These are phyloP conservation scores for Labeo rohita DNA, from an alignment of 2,113 vertebrate species.

Conservation along the genomic window DNA sequence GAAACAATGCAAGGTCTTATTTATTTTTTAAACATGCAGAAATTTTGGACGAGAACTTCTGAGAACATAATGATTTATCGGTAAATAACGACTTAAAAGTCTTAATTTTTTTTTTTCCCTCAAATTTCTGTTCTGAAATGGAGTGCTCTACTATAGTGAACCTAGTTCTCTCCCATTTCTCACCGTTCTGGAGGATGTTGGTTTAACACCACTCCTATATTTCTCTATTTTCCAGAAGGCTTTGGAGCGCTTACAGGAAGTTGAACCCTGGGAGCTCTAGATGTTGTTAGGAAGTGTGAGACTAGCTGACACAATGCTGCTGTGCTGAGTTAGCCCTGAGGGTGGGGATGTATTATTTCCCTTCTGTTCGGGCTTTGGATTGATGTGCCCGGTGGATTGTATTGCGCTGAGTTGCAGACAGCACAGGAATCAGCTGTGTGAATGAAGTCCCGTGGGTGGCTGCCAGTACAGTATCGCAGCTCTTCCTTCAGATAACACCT, in stretches of 20 bases:
- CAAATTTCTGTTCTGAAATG: too few relatives aligned
- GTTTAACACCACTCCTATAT: conserved; percentile 23
- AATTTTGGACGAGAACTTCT: too few relatives aligned
- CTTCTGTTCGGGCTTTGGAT: conserved; percentile 46
- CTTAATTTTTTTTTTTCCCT: too few relatives aligned
- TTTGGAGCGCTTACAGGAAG: conserved; percentile 32
- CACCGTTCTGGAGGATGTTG: conserved; percentile 22
- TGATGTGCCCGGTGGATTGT: conserved; percentile 56
- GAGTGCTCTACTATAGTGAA: not conserved
- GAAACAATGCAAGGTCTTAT: too few relatives aligned
- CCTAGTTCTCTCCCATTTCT: not conserved
- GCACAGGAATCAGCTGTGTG: conserved; percentile 54
- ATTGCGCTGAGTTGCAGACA: conserved; percentile 64
- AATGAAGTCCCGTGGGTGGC: conserved; percentile 47
- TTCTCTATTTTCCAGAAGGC: conserved; percentile 12
- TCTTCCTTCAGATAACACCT: not conserved
- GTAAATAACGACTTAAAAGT: too few relatives aligned
- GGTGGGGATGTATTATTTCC: conserved; percentile 44
- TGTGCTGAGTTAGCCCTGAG: conserved; percentile 21
- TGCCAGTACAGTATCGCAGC: conserved; percentile 41
- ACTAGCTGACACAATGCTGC: conserved; percentile 51
- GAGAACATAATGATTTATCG: too few relatives aligned
- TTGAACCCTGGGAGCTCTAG: conserved; percentile 36
- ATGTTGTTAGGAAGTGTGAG: conserved; percentile 55
- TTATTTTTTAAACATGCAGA: too few relatives aligned